A percentile compares a stretch with the other conserved stretches of the same genome.
Evolutionary conservation across 2,113 vertebrate species (phyloP).

Genomic region (Syngnathoides biaculeatus): DNA sequence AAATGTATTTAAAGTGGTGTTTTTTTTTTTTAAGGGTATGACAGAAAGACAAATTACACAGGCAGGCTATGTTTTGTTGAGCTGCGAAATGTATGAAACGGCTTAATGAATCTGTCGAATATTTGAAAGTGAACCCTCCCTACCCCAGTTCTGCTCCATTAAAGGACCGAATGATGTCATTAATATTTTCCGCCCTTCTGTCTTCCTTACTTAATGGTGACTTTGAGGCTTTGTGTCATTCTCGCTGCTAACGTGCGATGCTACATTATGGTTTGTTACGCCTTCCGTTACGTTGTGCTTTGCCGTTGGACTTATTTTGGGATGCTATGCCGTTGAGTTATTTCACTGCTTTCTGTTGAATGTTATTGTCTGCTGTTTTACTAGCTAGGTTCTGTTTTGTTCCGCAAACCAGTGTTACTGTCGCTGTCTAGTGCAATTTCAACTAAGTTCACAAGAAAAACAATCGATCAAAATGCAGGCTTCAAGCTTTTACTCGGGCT

Average conservation of each 20-base stretch:
- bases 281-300: too few relatives aligned
- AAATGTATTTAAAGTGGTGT: background rate
- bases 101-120: background rate
- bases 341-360: too few relatives aligned
- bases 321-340: too few relatives aligned
- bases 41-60: background rate
- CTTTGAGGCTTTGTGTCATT: slow-evolving; percentile 1
- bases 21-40: background rate
- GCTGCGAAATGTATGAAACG: background rate
- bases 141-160: background rate
- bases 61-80: background rate
- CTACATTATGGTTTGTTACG: background rate
- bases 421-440: too few relatives aligned
- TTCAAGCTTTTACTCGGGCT: too few relatives aligned
- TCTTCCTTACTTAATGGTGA: background rate
- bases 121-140: background rate
- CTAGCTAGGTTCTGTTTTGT: too few relatives aligned
- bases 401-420: too few relatives aligned
- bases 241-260: background rate
- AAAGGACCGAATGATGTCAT: slow-evolving; percentile 4
- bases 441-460: too few relatives aligned
- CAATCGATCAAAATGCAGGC: too few relatives aligned
- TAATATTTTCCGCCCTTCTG: slow-evolving; percentile 6
- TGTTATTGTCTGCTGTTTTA: too few relatives aligned
- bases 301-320: too few relatives aligned